These are phyloP conservation scores for Ips nitidus DNA, from an alignment of 1,140 invertebrate species.

Conservation along the genomic window DNA sequence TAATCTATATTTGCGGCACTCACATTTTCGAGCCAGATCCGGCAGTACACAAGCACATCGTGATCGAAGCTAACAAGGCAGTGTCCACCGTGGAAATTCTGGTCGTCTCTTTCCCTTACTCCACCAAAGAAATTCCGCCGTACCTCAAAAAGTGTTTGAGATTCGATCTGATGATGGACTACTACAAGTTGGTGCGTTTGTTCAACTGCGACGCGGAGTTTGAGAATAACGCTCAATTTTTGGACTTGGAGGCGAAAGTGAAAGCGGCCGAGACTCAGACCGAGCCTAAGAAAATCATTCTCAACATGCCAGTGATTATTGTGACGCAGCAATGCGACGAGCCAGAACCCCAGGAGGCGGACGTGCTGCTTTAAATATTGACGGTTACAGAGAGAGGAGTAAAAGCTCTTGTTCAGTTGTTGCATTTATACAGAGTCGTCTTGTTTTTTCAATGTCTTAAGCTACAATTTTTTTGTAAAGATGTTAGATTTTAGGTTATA, in stretches of 20 bases:
- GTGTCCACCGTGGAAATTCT: conserved; percentile 25
- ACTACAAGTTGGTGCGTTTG: conserved; percentile 32
- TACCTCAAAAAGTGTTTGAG: conserved; percentile 29
- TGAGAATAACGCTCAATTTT: conserved; percentile 15
- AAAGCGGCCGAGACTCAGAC: conserved; percentile 30
- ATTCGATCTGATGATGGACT: conserved; percentile 40
- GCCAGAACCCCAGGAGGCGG: conserved; percentile 33
- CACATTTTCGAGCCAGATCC: conserved; percentile 32
- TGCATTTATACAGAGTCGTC: neutral
- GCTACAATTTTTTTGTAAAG: too few species aligned
- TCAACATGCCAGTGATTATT: conserved; percentile 38
- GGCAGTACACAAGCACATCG: conserved; percentile 29
- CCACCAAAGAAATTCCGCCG: conserved; percentile 33
- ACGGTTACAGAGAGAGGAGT: neutral
- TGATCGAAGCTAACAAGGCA: conserved; percentile 30
- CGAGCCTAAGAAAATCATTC: conserved; percentile 29
- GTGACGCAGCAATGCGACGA: conserved; percentile 40
- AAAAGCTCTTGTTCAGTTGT: neutral
- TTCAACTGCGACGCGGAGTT: conserved; percentile 30
- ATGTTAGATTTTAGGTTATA: too few species aligned
- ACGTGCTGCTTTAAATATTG: conserved; percentile 34
- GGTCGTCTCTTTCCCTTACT: conserved; percentile 36
- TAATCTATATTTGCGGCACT: conserved; percentile 39
- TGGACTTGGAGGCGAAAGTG: conserved; percentile 31
- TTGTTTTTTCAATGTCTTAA: too few species aligned